Evolutionary conservation across 1,140 invertebrate species (phyloP), one percentile per base, ranked within the genome.

Genomic region (Lepidotrigona ventralis): DNA sequence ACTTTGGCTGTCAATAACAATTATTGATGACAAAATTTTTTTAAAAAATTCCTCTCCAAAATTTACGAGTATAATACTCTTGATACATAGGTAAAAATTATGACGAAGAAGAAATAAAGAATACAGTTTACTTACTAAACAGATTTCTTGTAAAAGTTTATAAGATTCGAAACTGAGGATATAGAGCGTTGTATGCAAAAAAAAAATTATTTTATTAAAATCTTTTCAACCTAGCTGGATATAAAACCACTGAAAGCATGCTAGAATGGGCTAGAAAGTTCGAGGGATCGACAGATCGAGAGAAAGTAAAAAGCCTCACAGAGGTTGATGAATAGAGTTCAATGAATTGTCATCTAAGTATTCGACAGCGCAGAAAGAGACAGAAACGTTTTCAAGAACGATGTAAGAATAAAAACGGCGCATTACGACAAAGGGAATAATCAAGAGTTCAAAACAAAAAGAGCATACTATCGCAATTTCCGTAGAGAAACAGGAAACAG

Each of bases 221-320:
- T 46, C 17, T 56, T 56, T 56, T 4, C 17, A 56, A 56, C 6
- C 0, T 1, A n/a, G 14, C 0, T 23, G 46, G 12, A n/a, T 23
- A 78, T 68, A 39, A n/a, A 54, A 68, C 8, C 19, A 33, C 26
- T 66, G 46, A 46, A 66, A 53, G 26, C 21, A 2, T 68, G 23
- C 29, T 66, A 21, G 46, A 66, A 26, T 29, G 8, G 21, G 5
- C 14, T 79, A 79, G 77, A 79, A 79, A 79, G 77, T 79, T 69
- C 29, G 53, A 58, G 33, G 77, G 54, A 17, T 66, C 33, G 29
- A 58, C 23, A 70, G 29, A 58, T 56, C 33, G 53, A 6, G 77
- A 79, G 77, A 79, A 79, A 79, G 77, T 79, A 79, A 79, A 79
- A 70, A 46, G 29, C 2, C n/a, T 51, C 21, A 1, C 14, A 68